phyloP scores from a whole-genome alignment of 2,888 invertebrate species.

The Coelopa pilipes region DNA sequence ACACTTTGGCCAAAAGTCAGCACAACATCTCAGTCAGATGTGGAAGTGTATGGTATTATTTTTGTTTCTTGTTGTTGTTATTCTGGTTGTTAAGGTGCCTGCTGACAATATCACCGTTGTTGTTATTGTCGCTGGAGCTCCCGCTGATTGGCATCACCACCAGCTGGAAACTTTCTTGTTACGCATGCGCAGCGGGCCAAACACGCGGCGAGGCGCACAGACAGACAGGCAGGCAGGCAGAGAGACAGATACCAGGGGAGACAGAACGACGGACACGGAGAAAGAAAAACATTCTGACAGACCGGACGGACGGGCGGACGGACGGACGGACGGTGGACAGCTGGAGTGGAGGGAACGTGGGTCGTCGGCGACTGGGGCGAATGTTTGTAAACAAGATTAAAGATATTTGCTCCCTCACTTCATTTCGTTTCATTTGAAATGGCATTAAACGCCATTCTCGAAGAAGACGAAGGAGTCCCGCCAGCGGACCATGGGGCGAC shows the following conservation, averaged over 20 bases:
- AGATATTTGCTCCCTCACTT: slow-evolving; percentile 51
- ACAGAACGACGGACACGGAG: slow-evolving; percentile 2
- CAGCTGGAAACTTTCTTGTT: slow-evolving; percentile 31
- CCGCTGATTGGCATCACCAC: slow-evolving; percentile 50
- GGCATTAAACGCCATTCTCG: slow-evolving; percentile 33
- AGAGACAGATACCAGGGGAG: neutral
- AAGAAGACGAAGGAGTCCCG: neutral
- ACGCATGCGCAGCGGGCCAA: slow-evolving; percentile 17
- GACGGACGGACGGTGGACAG: no score
- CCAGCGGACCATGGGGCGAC: neutral
- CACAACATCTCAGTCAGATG: slow-evolving; percentile 9
- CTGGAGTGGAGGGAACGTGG: no score
- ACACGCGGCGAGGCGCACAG: neutral
- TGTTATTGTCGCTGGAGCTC: slow-evolving; percentile 36
- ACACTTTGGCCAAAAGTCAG: slow-evolving; percentile 15
- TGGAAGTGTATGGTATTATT: no score
- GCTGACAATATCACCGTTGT: slow-evolving; percentile 11
- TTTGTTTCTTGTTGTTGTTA: no score
- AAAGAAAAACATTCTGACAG: slow-evolving; percentile 6
- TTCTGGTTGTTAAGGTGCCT: neutral
- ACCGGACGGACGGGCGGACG: no score
- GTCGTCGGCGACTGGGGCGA: slow-evolving; percentile 24
- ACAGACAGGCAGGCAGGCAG: neutral
- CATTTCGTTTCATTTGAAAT: slow-evolving; percentile 36
- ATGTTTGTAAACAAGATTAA: slow-evolving; percentile 44